A percentile compares a stretch with the other conserved stretches of the same genome.
phyloP scores from a whole-genome alignment of 2,888 invertebrate species.

The Thereva unica region DNA sequence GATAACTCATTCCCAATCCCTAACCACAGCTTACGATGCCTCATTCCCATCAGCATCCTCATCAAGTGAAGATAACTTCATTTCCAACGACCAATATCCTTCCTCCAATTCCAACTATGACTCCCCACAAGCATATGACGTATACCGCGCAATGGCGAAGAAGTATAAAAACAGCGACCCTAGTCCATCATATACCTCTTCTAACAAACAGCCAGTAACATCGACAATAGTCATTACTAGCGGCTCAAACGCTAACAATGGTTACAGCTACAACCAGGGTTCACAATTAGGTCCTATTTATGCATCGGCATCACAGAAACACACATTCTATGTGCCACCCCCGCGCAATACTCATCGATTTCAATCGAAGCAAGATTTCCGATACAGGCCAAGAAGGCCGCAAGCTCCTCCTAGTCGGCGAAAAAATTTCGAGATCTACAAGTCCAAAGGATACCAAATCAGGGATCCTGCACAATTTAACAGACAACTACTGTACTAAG shows the following conservation, averaged over 20 bases:
- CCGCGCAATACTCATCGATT: background rate
- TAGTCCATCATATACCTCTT: background rate
- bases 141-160: slow-evolving; percentile 41
- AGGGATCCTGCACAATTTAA: slow-evolving; percentile 38
- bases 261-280: background rate
- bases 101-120: background rate
- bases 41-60: slow-evolving; percentile 20
- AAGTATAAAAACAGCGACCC: slow-evolving; percentile 30
- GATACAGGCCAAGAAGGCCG: slow-evolving; percentile 5
- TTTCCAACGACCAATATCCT: slow-evolving; percentile 3
- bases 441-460: slow-evolving; percentile 39
- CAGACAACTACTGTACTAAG: slow-evolving; percentile 37
- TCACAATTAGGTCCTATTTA: slow-evolving; percentile 8
- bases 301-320: slow-evolving; percentile 19
- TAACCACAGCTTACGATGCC: slow-evolving; percentile 54
- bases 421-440: slow-evolving; percentile 37
- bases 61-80: slow-evolving; percentile 3
- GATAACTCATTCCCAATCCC: slow-evolving; percentile 54
- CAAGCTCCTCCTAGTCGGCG: slow-evolving; percentile 4
- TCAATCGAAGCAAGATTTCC: slow-evolving; percentile 9
- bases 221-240: slow-evolving; percentile 9
- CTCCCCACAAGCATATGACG: slow-evolving; percentile 41
- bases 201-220: slow-evolving; percentile 10
- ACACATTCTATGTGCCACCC: slow-evolving; percentile 7
- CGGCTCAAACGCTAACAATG: slow-evolving; percentile 8